A percentile compares a stretch with the other conserved stretches of the same genome.
phyloP scores from a whole-genome alignment of 2,888 invertebrate genomes.

The Byasa hedistus region DNA sequence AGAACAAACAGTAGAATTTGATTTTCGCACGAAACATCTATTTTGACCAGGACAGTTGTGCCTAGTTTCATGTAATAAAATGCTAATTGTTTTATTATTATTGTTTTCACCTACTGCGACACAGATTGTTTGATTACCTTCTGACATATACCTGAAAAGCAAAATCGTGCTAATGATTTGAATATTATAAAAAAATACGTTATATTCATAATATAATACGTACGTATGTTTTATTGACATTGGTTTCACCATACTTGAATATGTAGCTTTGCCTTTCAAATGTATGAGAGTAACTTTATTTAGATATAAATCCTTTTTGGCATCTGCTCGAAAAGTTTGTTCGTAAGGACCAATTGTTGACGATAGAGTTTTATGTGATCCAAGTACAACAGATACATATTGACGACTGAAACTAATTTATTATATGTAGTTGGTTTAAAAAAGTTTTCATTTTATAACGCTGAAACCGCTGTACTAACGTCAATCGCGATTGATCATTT shows the following conservation, averaged over 20 bases:
- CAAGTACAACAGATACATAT: conserved; percentile 83
- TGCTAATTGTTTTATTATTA: conserved; percentile 72
- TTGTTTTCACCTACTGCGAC: conserved; percentile 81
- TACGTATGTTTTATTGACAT: conserved; percentile 78
- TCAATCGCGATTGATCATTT: too few species aligned
- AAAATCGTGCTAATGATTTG: background rate
- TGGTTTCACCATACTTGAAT: conserved; percentile 84
- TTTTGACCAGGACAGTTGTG: conserved; percentile 74
- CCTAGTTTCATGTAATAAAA: conserved; percentile 70
- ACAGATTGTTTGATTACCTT: conserved; percentile 74
- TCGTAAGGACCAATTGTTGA: conserved; percentile 83
- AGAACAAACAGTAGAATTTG: conserved; percentile 54
- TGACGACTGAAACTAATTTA: conserved; percentile 74
- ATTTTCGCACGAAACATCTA: conserved; percentile 76
- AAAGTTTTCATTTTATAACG: too few species aligned
- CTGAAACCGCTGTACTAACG: too few species aligned
- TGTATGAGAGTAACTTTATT: conserved; percentile 83
- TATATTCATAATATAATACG: conserved; percentile 42
- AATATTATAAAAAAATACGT: background rate
- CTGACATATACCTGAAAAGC: conserved; percentile 49
- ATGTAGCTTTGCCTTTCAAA: conserved; percentile 78
- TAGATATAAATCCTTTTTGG: conserved; percentile 76
- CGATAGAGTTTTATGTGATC: conserved; percentile 82
- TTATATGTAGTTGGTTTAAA: background rate
- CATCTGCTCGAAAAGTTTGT: conserved; percentile 82